These are phyloP conservation scores for Erebia epiphron DNA, from an alignment of 2,888 invertebrate species.

Conservation along the genomic window DNA sequence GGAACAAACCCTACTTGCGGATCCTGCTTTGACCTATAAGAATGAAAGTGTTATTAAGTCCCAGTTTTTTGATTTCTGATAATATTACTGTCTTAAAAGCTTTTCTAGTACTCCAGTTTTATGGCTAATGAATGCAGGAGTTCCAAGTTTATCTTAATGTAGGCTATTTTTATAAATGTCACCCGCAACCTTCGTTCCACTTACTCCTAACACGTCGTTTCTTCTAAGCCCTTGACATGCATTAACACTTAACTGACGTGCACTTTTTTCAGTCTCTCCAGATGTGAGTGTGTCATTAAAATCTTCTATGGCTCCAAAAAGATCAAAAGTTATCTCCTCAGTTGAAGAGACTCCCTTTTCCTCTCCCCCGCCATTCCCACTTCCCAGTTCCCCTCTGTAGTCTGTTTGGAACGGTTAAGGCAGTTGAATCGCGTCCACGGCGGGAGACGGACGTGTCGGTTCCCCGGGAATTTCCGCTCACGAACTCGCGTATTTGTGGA, in stretches of 20 bases:
- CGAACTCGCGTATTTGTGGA: slow-evolving; percentile 63
- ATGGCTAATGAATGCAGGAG: slow-evolving; percentile 50
- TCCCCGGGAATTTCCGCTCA: slow-evolving; percentile 40
- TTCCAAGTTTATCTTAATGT: slow-evolving; percentile 51
- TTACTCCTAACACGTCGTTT: slow-evolving; percentile 77
- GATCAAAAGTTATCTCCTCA: slow-evolving; percentile 81
- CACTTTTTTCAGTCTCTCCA: slow-evolving; percentile 74
- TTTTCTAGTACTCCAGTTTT: slow-evolving; percentile 44
- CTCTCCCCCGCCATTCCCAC: slow-evolving; percentile 60
- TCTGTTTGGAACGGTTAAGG: slow-evolving; percentile 48
- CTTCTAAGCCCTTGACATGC: slow-evolving; percentile 77
- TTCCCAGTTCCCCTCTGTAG: slow-evolving; percentile 53
- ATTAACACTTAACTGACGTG: slow-evolving; percentile 76
- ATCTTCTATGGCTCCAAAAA: slow-evolving; percentile 78
- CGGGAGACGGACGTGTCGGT: slow-evolving; percentile 55
- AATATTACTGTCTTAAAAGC: slow-evolving; percentile 54
- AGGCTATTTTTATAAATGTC: slow-evolving; percentile 76
- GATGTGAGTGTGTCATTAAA: slow-evolving; percentile 81
- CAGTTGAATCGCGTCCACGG: slow-evolving; percentile 69
- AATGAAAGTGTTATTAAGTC: not conserved
- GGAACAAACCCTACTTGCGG: no score
- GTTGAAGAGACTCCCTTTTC: slow-evolving; percentile 66
- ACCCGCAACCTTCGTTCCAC: slow-evolving; percentile 69
- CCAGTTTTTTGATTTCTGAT: slow-evolving; percentile 42
- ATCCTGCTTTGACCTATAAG: not conserved